A percentile compares a stretch with the other conserved stretches of the same genome.
Evolutionary conservation across 2,797 vertebrate genomes (phyloP).

Genomic region (Jordanella pulchra): DNA sequence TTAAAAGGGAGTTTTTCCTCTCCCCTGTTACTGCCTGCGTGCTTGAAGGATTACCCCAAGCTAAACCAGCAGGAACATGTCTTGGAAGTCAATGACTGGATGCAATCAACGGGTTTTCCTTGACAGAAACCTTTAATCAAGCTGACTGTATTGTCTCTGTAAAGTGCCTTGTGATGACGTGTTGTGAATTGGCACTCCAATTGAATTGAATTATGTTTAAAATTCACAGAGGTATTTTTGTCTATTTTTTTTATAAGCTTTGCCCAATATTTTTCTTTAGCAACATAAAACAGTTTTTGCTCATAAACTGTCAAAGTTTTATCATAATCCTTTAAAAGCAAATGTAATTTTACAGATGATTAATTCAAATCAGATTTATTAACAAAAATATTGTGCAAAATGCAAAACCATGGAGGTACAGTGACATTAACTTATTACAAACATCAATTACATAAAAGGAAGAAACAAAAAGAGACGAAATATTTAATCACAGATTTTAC

Average conservation of each 20-base stretch:
- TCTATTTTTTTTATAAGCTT: background rate
- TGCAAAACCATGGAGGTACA: slow-evolving; percentile 47
- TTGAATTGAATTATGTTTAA: background rate
- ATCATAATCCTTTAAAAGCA: background rate
- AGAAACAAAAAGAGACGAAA: slow-evolving; percentile 5
- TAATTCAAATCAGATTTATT: slow-evolving; percentile 65
- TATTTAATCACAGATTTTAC: background rate
- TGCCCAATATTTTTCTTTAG: background rate
- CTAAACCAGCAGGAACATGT: too few species aligned
- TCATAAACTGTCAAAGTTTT: background rate
- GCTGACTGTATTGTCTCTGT: too few species aligned
- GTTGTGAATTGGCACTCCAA: too few species aligned
- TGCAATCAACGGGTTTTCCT: too few species aligned
- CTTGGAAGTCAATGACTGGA: too few species aligned
- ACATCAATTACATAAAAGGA: slow-evolving; percentile 23
- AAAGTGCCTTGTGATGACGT: too few species aligned
- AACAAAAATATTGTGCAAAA: slow-evolving; percentile 67
- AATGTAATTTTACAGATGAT: background rate
- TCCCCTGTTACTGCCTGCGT: too few species aligned
- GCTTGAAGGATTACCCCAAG: too few species aligned
- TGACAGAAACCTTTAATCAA: too few species aligned
- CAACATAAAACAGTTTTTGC: background rate
- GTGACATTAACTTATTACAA: slow-evolving; percentile 21
- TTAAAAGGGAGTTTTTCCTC: too few species aligned
- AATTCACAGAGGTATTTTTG: background rate